phyloP scores from a whole-genome alignment of 1,140 invertebrate species.

The Oedothorax gibbosus region DNA sequence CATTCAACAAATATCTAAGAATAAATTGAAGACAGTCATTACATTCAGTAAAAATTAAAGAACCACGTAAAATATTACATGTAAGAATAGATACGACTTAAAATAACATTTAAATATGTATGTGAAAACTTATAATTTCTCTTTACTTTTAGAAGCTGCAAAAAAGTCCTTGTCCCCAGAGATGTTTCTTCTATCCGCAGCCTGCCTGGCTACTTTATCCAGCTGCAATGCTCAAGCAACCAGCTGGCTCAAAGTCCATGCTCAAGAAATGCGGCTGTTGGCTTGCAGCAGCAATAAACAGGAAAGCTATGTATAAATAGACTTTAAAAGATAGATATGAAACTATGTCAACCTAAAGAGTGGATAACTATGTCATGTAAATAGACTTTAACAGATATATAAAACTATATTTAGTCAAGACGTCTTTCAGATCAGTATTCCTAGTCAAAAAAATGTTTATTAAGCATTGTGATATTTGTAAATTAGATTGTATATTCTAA shows the following conservation, averaged over 20 bases:
- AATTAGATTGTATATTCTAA: too few relatives aligned
- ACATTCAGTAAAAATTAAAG: too few relatives aligned
- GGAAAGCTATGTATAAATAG: conserved; percentile 51
- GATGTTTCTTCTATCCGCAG: conserved; percentile 45
- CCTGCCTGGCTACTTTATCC: conserved; percentile 50
- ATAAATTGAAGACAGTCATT: too few relatives aligned
- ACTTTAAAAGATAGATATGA: too few relatives aligned
- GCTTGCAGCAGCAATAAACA: conserved; percentile 21
- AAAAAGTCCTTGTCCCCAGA: conserved; percentile 52
- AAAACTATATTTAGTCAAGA: conserved; percentile 6
- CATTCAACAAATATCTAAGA: not conserved
- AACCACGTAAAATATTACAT: not conserved
- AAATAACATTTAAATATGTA: not conserved
- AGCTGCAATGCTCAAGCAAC: conserved; percentile 11
- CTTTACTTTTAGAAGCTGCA: conserved; percentile 37
- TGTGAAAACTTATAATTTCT: not conserved
- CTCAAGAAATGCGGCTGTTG: conserved; percentile 47
- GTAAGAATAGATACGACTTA: not conserved
- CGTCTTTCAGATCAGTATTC: conserved; percentile 29
- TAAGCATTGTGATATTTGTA: not conserved
- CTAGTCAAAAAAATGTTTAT: conserved; percentile 21
- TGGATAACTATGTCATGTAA: not conserved
- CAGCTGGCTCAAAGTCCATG: conserved; percentile 40
- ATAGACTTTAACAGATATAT: not conserved
- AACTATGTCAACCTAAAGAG: too few relatives aligned